Conservation (phyloP, 2,888 invertebrate species). For the Cantharis lateralis region DNA sequence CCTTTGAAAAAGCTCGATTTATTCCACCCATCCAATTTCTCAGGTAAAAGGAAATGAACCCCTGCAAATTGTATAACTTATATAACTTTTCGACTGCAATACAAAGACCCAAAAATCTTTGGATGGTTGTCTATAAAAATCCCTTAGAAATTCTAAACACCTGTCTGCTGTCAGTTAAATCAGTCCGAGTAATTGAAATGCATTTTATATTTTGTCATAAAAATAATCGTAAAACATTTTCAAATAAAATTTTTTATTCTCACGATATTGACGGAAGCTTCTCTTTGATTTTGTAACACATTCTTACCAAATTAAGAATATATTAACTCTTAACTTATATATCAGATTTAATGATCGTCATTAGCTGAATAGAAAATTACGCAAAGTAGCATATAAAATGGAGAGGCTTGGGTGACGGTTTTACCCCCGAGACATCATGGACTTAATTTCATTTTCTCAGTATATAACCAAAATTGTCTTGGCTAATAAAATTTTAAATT, state of each 20-base stretch:
- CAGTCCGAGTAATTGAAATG: not conserved
- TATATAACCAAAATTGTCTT: not conserved
- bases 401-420: not conserved
- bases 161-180: not conserved
- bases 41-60: not conserved
- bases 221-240: not conserved
- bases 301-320: not conserved
- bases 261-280: not conserved
- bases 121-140: not conserved
- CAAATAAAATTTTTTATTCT: not conserved
- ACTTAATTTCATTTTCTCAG: not conserved
- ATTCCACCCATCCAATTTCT: not conserved
- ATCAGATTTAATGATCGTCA: not conserved
- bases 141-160: not conserved
- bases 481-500: not conserved
- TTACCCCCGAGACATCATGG: not conserved
- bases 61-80: not conserved
- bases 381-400: not conserved
- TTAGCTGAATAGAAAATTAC: not conserved
- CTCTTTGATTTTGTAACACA: not conserved
- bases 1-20: not conserved
- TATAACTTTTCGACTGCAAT: not conserved
- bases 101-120: not conserved
- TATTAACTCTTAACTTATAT: not conserved
- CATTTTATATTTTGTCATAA: not conserved